Percentiles rank a stretch among this genome's conserved stretches.
Conservation (phyloP, 2,888 invertebrate species). For the Saturnia japonica region DNA sequence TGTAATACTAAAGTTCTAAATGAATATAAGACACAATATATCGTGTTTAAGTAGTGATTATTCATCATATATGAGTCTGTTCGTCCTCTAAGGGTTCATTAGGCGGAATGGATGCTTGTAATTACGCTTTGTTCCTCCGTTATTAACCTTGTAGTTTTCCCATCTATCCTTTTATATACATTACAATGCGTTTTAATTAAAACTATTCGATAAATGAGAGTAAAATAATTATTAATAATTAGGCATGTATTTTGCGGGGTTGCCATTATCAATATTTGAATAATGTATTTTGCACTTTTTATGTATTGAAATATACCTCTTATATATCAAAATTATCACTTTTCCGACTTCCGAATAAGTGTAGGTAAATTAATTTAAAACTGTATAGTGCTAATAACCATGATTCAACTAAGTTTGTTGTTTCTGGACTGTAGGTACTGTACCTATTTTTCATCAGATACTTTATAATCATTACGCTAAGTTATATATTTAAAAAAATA, state of each 20-base stretch:
- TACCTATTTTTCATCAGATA: no score
- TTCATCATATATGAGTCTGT: constrained; percentile 21
- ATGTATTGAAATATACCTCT: no score
- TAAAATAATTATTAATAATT: background rate
- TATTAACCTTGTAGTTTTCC: constrained; percentile 57
- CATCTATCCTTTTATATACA: constrained; percentile 13
- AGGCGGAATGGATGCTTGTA: constrained; percentile 61
- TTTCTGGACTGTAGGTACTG: no score
- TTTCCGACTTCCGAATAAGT: no score
- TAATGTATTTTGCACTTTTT: background rate
- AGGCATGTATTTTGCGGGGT: background rate
- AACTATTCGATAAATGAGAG: constrained; percentile 4
- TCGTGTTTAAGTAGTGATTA: constrained; percentile 21
- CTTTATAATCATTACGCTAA: no score
- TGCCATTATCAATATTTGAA: background rate
- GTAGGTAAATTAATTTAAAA: no score
- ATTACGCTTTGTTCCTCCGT: constrained; percentile 66
- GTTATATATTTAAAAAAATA: no score
- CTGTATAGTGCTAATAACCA: background rate
- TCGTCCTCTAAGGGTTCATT: constrained; percentile 50
- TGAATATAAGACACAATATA: constrained; percentile 16
- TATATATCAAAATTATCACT: no score
- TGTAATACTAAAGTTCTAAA: constrained; percentile 16
- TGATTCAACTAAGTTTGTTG: background rate
- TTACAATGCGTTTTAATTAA: constrained; percentile 11